These are phyloP conservation scores for Thymelicus lineola DNA, from an alignment of 2,888 invertebrate species.

Conservation along the genomic window DNA sequence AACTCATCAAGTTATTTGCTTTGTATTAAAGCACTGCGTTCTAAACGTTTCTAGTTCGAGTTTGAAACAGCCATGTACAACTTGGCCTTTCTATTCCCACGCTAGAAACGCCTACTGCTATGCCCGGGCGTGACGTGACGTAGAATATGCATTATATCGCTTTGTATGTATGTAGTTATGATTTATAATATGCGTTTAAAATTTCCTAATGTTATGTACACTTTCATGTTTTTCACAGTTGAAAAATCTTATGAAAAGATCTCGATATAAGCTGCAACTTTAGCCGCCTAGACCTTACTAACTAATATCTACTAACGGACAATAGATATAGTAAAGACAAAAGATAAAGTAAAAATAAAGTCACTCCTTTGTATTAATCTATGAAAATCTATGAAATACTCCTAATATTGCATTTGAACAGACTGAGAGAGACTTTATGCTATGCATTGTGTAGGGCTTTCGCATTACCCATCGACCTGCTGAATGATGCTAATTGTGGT, in stretches of 20 bases:
- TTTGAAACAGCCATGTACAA: conserved; percentile 2
- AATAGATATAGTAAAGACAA: too few species aligned
- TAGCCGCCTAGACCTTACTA: too few species aligned
- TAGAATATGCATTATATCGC: conserved; percentile 3
- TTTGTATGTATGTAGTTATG: conserved; percentile 3
- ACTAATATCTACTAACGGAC: too few species aligned
- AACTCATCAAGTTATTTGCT: not conserved
- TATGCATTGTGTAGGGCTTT: too few species aligned
- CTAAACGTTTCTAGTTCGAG: conserved; percentile 5
- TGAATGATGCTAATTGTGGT: not conserved
- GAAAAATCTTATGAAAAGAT: too few species aligned
- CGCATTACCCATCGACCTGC: too few species aligned
- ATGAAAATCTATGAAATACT: too few species aligned
- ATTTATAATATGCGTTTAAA: conserved; percentile 1
- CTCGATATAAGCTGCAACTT: too few species aligned
- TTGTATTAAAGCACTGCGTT: not conserved
- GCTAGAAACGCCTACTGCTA: conserved; percentile 10
- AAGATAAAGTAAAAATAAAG: too few species aligned
- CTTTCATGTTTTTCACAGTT: not conserved
- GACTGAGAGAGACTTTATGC: too few species aligned
- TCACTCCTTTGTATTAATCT: too few species aligned
- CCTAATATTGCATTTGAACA: too few species aligned
- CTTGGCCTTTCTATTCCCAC: conserved; percentile 30
- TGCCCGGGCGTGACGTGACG: conserved; percentile 2
- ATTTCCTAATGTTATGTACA: not conserved